phyloP scores from a whole-genome alignment of 2,797 vertebrate genomes.

The Clarias pachynema region DNA sequence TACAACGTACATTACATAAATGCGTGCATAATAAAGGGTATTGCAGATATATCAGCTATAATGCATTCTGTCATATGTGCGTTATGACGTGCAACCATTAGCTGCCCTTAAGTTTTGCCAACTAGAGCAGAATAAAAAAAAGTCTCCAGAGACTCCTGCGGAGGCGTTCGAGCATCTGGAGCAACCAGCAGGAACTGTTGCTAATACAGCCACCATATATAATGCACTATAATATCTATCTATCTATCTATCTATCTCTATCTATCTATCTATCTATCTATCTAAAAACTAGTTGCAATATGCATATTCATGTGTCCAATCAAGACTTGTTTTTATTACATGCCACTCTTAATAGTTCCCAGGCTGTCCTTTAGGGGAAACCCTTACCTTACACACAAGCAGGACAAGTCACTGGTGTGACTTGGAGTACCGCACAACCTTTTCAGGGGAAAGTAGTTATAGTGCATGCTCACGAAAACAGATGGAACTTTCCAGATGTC shows the following conservation, averaged over 20 bases:
- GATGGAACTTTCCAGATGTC: background rate
- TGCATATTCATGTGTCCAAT: background rate
- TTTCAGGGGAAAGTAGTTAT: background rate
- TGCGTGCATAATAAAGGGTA: background rate
- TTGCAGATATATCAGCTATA: background rate
- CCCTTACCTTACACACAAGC: background rate
- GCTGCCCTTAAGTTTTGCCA: constrained; percentile 34
- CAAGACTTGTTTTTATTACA: background rate
- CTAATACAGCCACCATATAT: constrained; percentile 25
- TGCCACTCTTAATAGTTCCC: background rate
- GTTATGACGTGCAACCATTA: background rate
- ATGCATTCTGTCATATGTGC: background rate
- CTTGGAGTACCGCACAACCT: background rate
- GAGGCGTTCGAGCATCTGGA: constrained; percentile 41
- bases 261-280: background rate
- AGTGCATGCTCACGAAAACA: background rate
- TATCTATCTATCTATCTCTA: background rate
- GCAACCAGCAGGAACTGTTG: constrained; percentile 37
- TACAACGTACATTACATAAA: background rate
- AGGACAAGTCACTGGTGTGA: background rate
- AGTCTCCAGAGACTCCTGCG: constrained; percentile 12
- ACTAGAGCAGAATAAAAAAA: constrained; percentile 14
- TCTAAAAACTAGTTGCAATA: background rate
- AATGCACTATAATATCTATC: constrained; percentile 8
- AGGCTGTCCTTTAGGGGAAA: background rate